Evolutionary conservation across 2,113 vertebrate genomes (phyloP).

Genomic region (Clinocottus analis): DNA sequence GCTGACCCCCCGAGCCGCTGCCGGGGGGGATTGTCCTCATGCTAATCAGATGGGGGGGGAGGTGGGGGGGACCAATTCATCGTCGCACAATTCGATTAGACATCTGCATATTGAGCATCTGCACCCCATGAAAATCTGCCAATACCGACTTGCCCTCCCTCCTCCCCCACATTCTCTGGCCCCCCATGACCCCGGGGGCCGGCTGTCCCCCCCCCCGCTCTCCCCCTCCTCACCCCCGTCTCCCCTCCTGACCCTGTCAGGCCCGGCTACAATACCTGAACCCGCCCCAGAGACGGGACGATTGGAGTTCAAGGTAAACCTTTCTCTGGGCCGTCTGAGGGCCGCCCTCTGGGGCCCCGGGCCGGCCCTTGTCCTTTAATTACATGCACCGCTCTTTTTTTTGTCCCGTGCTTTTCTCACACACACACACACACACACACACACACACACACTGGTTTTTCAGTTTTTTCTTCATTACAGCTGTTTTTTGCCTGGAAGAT

Average conservation of each 20-base stretch:
- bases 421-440: not conserved
- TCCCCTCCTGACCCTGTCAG: constrained; percentile 76
- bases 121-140: constrained; percentile 81
- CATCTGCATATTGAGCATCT: constrained; percentile 88
- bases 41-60: constrained; percentile 79
- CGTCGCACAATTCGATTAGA: constrained; percentile 82
- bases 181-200: constrained; percentile 72
- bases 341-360: constrained; percentile 49
- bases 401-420: constrained; percentile 53
- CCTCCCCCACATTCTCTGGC: constrained; percentile 47
- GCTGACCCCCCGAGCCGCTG: constrained; percentile 79
- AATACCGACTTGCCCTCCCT: too few relatives aligned
- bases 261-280: constrained; percentile 74
- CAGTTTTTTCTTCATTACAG: constrained; percentile 20
- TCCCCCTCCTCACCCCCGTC: constrained; percentile 43
- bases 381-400: constrained; percentile 73
- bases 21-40: constrained; percentile 79
- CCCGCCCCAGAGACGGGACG: constrained; percentile 73
- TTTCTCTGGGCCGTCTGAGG: constrained; percentile 68
- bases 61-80: constrained; percentile 76
- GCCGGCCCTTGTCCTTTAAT: constrained; percentile 63
- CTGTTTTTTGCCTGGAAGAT: constrained; percentile 44
- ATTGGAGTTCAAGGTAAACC: constrained; percentile 85
- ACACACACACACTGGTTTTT: constrained; percentile 32
- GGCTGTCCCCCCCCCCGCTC: constrained; percentile 58